Base-by-base conservation (phyloP, 2,797 vertebrate species). In the Lutjanus argentimaculatus region DNA sequence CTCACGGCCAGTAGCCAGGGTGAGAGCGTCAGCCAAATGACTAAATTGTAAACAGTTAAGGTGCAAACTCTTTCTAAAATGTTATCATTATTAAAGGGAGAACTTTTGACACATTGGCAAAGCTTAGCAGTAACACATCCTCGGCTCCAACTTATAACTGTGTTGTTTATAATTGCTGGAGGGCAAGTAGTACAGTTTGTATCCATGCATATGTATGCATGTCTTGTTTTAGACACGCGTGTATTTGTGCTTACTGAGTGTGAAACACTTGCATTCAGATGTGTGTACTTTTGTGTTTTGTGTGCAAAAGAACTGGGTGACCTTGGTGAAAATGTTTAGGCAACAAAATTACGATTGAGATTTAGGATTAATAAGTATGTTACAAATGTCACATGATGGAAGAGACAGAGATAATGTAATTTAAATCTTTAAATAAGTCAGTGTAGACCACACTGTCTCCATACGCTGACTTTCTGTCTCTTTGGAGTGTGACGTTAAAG, bases 31-130 rank as follows among this genome's bases (percentile, higher is more conserved):
- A 77, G 67, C 76, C 68, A 75, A 75, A 72, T 84, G 62, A 76
- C 58, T 67, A 65, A 57, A 78, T 6, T 70, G 81, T 68, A 83
- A 87, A 85, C 72, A 70, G 67, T 36, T 64, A 71, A 42, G 52
- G 55, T 25, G 59, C 36, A 76, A 75, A 65, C 51, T 42, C 40
- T 67, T 51, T 71, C 22, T 36, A 40, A 70, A 68, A 65, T 64
- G 46, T 65, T 72, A 70, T 73, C 45, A 76, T 73, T 69, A 77
- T 67, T 58, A 55, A 67, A 69, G 14, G 6, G 8, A 12, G 22
- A 67, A 52, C 15, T 70, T 71, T 79, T 79, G 82, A 82, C 72
- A 73, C 40, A 16, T 3, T 55, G 63, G 25, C 5, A 40, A 17
- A 16, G 57, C 25, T 66, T 9, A 5, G 52, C 9, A 3, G 46